A percentile compares a stretch with the other conserved stretches of the same genome.
These are phyloP conservation scores for Pagrus major DNA, from an alignment of 2,113 vertebrate genomes.

Conservation along the genomic window DNA sequence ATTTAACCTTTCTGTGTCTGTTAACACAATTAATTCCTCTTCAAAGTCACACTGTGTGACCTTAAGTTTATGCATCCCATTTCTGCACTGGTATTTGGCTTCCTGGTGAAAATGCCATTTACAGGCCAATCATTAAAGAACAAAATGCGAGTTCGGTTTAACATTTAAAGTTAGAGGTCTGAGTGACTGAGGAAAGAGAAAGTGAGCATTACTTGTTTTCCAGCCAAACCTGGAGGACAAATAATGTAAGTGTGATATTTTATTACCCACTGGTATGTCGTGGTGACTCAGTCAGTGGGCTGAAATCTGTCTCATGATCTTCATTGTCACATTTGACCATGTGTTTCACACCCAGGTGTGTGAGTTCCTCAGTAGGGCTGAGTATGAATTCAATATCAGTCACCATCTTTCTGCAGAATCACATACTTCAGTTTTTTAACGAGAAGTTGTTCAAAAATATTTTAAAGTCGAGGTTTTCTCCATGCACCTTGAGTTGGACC, in stretches of 20 bases:
- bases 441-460: no score
- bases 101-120: background rate
- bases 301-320: constrained; percentile 18
- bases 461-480: background rate
- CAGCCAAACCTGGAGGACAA: background rate
- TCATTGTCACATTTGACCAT: constrained; percentile 9
- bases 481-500: background rate
- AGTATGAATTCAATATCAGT: background rate
- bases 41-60: background rate
- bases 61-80: background rate
- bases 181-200: background rate
- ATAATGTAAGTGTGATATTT: background rate
- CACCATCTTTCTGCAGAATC: background rate
- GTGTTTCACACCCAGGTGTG: background rate
- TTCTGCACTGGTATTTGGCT: background rate
- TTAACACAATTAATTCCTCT: background rate
- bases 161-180: background rate
- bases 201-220: background rate
- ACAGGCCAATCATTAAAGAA: constrained; percentile 36
- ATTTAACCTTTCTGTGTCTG: background rate
- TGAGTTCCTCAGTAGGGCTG: background rate
- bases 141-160: background rate
- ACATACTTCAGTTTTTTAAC: background rate
- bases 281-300: constrained; percentile 9
- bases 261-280: constrained; percentile 32